Percentiles rank a stretch among this genome's conserved stretches.
Conservation (phyloP, 2,113 vertebrate species). For the Limnothrissa miodon region DNA sequence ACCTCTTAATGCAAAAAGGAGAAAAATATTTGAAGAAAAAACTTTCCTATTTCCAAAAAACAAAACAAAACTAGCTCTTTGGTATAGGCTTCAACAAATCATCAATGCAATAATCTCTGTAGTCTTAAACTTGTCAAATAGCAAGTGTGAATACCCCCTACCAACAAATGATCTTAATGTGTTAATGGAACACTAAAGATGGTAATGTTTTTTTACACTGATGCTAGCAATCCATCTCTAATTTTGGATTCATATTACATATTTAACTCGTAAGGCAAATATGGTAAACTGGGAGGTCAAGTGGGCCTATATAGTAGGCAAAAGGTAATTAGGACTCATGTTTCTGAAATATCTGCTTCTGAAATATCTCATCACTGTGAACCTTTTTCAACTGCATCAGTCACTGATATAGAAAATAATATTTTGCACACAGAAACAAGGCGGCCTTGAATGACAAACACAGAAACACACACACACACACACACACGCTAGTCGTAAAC, state of each 20-base stretch:
- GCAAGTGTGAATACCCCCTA: too few relatives aligned
- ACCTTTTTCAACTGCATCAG: not conserved
- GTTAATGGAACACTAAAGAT: too few relatives aligned
- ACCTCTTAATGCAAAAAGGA: too few relatives aligned
- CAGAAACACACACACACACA: not conserved
- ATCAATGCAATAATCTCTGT: too few relatives aligned
- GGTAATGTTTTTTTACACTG: too few relatives aligned
- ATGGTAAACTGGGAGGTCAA: not conserved
- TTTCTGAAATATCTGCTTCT: not conserved
- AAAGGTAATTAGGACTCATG: not conserved
- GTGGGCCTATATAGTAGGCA: not conserved
- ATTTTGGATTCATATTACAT: not conserved
- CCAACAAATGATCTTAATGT: too few relatives aligned
- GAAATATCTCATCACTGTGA: not conserved
- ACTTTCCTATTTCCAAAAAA: too few relatives aligned
- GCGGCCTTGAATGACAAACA: not conserved
- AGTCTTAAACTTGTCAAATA: too few relatives aligned
- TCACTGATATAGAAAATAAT: not conserved
- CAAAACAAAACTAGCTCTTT: too few relatives aligned
- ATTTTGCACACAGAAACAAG: conserved; percentile 9
- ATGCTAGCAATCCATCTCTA: too few relatives aligned
- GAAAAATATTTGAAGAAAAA: too few relatives aligned
- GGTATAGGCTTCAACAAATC: too few relatives aligned
- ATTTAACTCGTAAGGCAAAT: not conserved
- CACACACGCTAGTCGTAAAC: not conserved